A percentile compares a stretch with the other conserved stretches of the same genome.
These are phyloP conservation scores for Drosophila neonasuta DNA, from an alignment of 2,888 invertebrate genomes.

Conservation along the genomic window DNA sequence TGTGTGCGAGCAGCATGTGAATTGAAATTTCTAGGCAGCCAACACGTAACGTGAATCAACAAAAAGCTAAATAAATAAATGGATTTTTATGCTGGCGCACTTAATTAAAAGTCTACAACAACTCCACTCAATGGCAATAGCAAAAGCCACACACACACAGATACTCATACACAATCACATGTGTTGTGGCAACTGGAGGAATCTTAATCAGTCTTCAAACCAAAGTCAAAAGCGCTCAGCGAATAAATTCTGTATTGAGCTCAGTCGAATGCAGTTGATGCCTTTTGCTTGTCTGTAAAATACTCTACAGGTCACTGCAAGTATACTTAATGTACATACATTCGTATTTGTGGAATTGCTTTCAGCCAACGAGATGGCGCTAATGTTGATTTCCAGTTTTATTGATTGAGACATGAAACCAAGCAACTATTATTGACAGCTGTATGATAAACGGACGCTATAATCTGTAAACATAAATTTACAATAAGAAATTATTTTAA, in stretches of 20 bases:
- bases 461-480: no score
- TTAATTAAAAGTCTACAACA: slow-evolving; percentile 57
- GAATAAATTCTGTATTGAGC: not conserved
- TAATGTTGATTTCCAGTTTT: no score
- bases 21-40: slow-evolving; percentile 32
- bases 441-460: no score
- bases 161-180: not conserved
- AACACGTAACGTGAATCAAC: slow-evolving; percentile 40
- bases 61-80: slow-evolving; percentile 58
- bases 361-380: no score
- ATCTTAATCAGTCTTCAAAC: slow-evolving; percentile 14
- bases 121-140: not conserved
- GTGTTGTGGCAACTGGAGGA: slow-evolving; percentile 12
- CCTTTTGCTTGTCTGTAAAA: not conserved
- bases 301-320: not conserved
- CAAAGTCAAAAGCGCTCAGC: not conserved
- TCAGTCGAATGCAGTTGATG: not conserved
- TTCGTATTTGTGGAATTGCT: no score
- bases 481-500: no score
- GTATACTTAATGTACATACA: not conserved
- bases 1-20: slow-evolving; percentile 8
- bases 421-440: no score
- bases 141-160: not conserved
- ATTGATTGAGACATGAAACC: no score
- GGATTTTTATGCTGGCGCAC: slow-evolving; percentile 53